A percentile compares a stretch with the other conserved stretches of the same genome.
These are phyloP conservation scores for Hesperia comma DNA, from an alignment of 2,888 invertebrate genomes.

Conservation along the genomic window DNA sequence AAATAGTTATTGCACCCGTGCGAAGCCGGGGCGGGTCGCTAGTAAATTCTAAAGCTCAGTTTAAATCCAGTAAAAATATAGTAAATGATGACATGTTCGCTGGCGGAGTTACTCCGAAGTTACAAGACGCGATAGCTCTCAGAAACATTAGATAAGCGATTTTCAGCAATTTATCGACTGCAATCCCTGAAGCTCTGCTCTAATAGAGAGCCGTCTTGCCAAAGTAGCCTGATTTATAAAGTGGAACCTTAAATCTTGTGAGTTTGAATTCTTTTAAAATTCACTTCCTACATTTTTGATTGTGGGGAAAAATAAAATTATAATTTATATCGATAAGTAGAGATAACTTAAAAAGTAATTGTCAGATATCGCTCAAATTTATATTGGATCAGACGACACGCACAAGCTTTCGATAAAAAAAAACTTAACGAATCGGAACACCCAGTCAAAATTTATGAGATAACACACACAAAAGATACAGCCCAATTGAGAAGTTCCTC, in stretches of 20 bases:
- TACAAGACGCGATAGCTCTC: constrained; percentile 15
- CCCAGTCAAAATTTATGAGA: no score
- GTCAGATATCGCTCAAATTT: no score
- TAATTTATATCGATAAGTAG: no score
- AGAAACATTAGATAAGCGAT: constrained; percentile 35
- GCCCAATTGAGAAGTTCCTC: no score
- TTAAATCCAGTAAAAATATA: constrained; percentile 4
- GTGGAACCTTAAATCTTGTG: background rate
- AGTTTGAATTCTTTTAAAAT: constrained; percentile 2
- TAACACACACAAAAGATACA: no score
- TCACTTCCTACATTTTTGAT: background rate
- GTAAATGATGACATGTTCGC: constrained; percentile 12
- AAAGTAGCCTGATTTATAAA: constrained; percentile 20
- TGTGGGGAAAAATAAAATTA: background rate
- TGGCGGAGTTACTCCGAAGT: constrained; percentile 7
- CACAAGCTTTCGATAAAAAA: no score
- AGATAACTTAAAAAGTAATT: no score
- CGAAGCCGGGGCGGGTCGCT: no score
- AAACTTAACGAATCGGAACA: no score
- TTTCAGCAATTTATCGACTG: constrained; percentile 28
- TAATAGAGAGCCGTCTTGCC: constrained; percentile 14
- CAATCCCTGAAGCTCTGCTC: constrained; percentile 9
- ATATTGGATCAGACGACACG: no score
- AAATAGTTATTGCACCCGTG: no score
- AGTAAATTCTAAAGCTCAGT: background rate